Evolutionary conservation across 2,888 invertebrate species (phyloP).

Genomic region (Apoderus coryli): DNA sequence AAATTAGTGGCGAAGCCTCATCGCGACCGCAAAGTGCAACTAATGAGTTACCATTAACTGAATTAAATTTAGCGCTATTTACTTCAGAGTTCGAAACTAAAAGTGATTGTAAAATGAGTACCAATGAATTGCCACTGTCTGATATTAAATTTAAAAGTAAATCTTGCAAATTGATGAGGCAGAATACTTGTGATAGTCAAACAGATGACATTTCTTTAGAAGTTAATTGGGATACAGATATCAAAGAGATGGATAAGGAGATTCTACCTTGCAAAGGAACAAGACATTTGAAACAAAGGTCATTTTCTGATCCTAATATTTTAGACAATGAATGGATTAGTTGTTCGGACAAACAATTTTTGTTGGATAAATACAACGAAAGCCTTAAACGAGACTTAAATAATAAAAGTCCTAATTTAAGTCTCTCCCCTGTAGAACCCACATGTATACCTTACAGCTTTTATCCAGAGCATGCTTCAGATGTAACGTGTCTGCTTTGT

Average conservation of each 20-base stretch:
- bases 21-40: conserved; percentile 42
- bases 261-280: conserved; percentile 9
- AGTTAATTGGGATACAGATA: conserved; percentile 26
- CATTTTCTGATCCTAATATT: conserved; percentile 32
- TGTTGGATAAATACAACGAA: conserved; percentile 22
- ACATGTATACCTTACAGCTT: conserved; percentile 24
- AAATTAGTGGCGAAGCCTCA: conserved; percentile 7
- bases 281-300: conserved; percentile 22
- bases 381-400: conserved; percentile 16
- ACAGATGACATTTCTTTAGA: conserved; percentile 24
- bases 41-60: conserved; percentile 52
- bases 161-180: conserved; percentile 17
- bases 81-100: conserved; percentile 23
- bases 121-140: conserved; percentile 28
- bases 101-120: conserved; percentile 22
- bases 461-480: conserved; percentile 23
- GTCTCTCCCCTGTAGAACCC: conserved; percentile 22
- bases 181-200: conserved; percentile 22
- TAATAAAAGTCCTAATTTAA: conserved; percentile 13
- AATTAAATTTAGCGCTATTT: conserved; percentile 29
- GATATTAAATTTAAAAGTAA: conserved; percentile 24
- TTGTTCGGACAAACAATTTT: conserved; percentile 20
- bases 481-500: conserved; percentile 19
- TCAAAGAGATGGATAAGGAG: conserved; percentile 18
- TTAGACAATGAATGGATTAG: conserved; percentile 23